Base-by-base conservation (phyloP, 2,113 vertebrate species). In the Boleophthalmus pectinirostris region DNA sequence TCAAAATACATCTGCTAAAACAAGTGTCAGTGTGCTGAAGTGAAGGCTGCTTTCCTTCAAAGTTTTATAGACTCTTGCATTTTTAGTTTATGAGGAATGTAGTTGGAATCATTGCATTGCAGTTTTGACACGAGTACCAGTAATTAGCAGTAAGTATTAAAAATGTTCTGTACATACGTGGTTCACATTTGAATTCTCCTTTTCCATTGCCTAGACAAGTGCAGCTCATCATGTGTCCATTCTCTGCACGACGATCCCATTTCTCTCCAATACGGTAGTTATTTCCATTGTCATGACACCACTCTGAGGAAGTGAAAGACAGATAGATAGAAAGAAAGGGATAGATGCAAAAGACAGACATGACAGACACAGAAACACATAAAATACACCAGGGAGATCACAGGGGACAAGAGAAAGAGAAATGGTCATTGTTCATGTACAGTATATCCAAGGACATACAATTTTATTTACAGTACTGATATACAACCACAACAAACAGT, bases 111-210 rank as follows among this genome's bases (percentile, higher is more conserved):
- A 43, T 8, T 10, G 7, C 38, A 11, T 29, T 29, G 29, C 29
- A 29, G 4, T 29, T 29, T 29, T 29, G 29, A 29, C 29, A n/a
- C n/a, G n/a, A n/a, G n/a, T n/a, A n/a, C n/a, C n/a, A 43, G 38
- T 43, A 43, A 10, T 43, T 57, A 56, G 3, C 10, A 8, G 13
- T 18, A 33, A 25, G 46, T 25, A 68, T 56, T 12, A 46, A 0
- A 8, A 7, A n/a, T 72, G 16, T 18, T 1, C 18, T 20, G 3
- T 15, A 89, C 90, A 78, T 92, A 99, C 98, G 95, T n/a, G 97
- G 97, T 85, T 99, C 97, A 74, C 98, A 99, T 88, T 98, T 99
- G 92, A 98, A 98, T 88, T 99, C 97, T 90, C 98, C 98, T 87
- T 98, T 99, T 66, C 96, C 96, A 0, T 97, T 99, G 72, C 98